These are phyloP conservation scores for Bacillus rossius DNA, from an alignment of 1,140 invertebrate genomes.

Conservation along the genomic window DNA sequence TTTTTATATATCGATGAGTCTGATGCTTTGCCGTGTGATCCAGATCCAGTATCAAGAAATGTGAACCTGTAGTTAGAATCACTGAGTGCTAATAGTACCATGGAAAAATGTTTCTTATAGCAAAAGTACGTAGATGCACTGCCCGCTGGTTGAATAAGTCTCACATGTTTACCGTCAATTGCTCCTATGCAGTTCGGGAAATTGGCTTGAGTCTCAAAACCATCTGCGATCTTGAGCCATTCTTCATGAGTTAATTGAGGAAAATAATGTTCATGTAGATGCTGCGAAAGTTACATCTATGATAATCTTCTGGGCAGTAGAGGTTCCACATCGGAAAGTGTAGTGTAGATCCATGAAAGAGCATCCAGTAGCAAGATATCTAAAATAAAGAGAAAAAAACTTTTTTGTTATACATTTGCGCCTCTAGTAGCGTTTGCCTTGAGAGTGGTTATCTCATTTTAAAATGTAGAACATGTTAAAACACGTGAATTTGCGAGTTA, in stretches of 20 bases:
- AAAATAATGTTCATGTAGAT: neutral
- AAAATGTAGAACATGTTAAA: no score
- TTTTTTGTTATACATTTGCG: no score
- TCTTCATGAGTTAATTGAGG: neutral
- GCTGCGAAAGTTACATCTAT: neutral
- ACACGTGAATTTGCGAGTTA: no score
- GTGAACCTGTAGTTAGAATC: constrained; percentile 32
- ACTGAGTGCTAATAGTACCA: constrained; percentile 30
- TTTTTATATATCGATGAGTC: constrained; percentile 25
- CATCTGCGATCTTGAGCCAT: neutral
- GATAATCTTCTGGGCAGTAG: neutral
- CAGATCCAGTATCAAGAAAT: constrained; percentile 29
- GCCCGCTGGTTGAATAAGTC: constrained; percentile 22
- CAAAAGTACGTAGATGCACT: constrained; percentile 31
- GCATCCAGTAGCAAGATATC: neutral
- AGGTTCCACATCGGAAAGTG: neutral
- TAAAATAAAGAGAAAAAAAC: neutral
- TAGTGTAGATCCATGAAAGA: neutral
- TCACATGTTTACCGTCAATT: constrained; percentile 27
- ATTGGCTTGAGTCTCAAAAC: constrained; percentile 14
- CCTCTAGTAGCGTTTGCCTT: no score
- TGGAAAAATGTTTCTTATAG: constrained; percentile 32
- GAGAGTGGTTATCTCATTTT: no score
- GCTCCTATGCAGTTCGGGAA: constrained; percentile 29
- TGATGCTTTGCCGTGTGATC: constrained; percentile 24